Evolutionary conservation across 2,113 vertebrate genomes (phyloP), one percentile per base, ranked within the genome.

Genomic region (Eira barbara): DNA sequence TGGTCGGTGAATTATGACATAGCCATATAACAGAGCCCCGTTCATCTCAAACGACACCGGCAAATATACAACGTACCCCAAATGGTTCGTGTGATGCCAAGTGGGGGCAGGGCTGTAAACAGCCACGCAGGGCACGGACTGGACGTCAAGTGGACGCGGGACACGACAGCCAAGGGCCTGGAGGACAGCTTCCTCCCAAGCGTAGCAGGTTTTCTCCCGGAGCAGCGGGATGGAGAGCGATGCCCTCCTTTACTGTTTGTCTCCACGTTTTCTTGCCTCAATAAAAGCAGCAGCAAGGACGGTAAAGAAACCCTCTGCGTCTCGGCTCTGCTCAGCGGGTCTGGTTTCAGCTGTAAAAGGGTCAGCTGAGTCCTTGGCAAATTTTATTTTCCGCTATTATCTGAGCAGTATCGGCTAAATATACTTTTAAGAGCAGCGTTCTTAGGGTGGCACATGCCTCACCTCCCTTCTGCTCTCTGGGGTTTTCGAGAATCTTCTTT

Each of bases 41-140:
- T 0, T 20, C 67, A 0, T 4, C 6, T 23, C 18, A 39, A 52
- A 59, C 0, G 8, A 42, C 4, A 20, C 55, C 20, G 2, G 36
- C 6, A 17, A 8, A 11, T 7, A 36, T 0, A 5, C 12, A 5
- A 13, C 0, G 2, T 59, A 1, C 0, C 31, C 42, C 25, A 15
- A 45, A 18, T 12, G 4, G 25, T 6, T 45, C n/a, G 3, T 6
- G 0, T 0, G 0, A 3, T 1, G 13, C 6, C 3, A 59, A 47
- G 45, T 8, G 1, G 29, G 42, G 31, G 9, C 7, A 52, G 4
- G 27, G 29, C 21, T 20, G 7, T 2, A 31, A 27, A 3, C 2
- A 5, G 45, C 61, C 5, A 2, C 0, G 29, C 0, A 23, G 10
- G 27, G 25, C 1, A 29, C 0, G 11, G 34, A 3, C n/a, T 27